Percentiles rank a stretch among this genome's conserved stretches.
phyloP scores from a whole-genome alignment of 2,888 invertebrate genomes.

The Sarcophaga rosellei region DNA sequence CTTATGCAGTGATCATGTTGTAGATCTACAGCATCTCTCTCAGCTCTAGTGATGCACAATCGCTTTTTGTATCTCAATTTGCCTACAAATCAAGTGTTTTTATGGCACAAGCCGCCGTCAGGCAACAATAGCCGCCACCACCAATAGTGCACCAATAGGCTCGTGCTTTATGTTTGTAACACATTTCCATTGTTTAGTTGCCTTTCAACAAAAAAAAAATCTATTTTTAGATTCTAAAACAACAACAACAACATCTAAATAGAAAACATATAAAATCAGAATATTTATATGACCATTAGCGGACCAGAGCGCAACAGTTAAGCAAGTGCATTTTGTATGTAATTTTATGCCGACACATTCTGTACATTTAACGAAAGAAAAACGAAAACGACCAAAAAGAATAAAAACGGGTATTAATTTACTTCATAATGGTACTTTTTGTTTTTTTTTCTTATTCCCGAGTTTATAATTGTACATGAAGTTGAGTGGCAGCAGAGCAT shows the following conservation, averaged over 20 bases:
- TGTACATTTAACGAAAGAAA: slow-evolving; percentile 13
- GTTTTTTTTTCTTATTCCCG: not conserved
- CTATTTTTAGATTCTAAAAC: too few relatives aligned
- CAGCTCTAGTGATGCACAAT: too few relatives aligned
- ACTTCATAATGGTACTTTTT: not conserved
- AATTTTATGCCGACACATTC: slow-evolving; percentile 10
- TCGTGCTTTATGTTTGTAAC: slow-evolving; percentile 58
- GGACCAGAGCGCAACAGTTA: too few relatives aligned
- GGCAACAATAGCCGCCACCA: too few relatives aligned
- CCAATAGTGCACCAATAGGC: not conserved
- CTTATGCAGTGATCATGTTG: too few relatives aligned
- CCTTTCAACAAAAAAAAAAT: not conserved
- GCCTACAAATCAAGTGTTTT: slow-evolving; percentile 21
- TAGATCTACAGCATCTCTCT: too few relatives aligned
- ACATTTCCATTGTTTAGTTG: slow-evolving; percentile 52
- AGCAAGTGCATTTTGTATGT: slow-evolving; percentile 50
- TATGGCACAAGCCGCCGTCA: slow-evolving; percentile 18
- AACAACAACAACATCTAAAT: too few relatives aligned
- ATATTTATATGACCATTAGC: too few relatives aligned
- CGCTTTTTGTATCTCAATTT: not conserved
- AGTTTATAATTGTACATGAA: not conserved
- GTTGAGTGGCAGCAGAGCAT: not conserved
- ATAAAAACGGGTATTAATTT: not conserved
- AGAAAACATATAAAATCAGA: too few relatives aligned
- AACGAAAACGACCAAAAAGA: too few relatives aligned